Base-by-base conservation (phyloP, 2,113 vertebrate species). In the Zosterops japonicus region DNA sequence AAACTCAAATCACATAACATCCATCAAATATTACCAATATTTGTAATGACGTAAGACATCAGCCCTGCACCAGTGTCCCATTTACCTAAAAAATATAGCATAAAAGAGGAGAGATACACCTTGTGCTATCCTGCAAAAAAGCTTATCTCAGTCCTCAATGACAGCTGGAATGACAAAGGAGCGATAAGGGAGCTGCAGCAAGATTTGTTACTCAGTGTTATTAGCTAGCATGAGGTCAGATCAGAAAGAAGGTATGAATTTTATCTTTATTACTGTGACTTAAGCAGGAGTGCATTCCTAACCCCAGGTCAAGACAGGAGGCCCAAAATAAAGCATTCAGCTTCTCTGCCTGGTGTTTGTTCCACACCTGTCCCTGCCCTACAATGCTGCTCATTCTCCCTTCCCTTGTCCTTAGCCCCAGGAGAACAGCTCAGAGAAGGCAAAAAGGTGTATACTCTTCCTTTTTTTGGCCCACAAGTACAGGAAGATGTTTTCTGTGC, bases 121-220 rank as follows among this genome's bases (percentile, higher is more conserved):
- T 90, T 3, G 3, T 83, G 50, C 87, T 63, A 23, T 7, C n/a
- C 76, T 74, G 86, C 52, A 92, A 47, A 91, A 77, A 61, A n/a
- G 55, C 90, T 94, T 95, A 94, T 93, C 93, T 94, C 68, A 55
- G 67, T 52, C 75, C 68, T 88, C 94, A 84, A 4, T 76, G 85
- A 83, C 90, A 91, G 79, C 47, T 83, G 64, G 78, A 94, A 86
- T 91, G 85, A 95, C 92, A 96, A 94, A 76, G 79, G 64, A 87
- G 79, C 0, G 63, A 94, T 89, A 94, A 87, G 75, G 42, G 57
- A 95, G 78, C 63, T 77, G 82, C 82, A 77, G 85, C 18, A 64
- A 67, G 90, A 91, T 95, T 80, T 88, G 42, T 83, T 72, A 61
- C 31, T 53, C 46, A 76, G 70, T 52, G 36, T 10, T 59, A 35